Base-by-base conservation (phyloP, 2,113 vertebrate genomes). In the Thymallus thymallus region DNA sequence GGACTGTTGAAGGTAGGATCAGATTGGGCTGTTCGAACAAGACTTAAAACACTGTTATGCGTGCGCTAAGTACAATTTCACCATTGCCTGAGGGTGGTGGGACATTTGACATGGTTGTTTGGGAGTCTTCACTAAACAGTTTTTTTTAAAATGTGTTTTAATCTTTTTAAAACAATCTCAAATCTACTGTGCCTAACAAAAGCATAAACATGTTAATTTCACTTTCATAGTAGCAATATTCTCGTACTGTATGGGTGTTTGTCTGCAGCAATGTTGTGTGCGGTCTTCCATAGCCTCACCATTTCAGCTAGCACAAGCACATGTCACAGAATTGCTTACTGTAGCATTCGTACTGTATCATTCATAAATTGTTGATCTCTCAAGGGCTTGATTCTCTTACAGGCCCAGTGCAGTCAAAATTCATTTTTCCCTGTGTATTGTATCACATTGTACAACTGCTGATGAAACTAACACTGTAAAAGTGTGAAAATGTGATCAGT, bases 1-100 rank as follows among this genome's bases (percentile, higher is more conserved):
- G 80, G 77, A 76, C 61, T 13, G 73, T 82, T 84, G 20, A 41
- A 58, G 73, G 65, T 32, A 23, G 70, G 80, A 79, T 60, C 20
- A 23, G 16, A 22, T 10, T 9, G 56, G 56, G 51, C 72, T 72
- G 75, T 69, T 85, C 76, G 76, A 81, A 83, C 76, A 85, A 83
- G 80, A 87, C 84, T 76, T 81, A 80, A 87, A 85, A 76, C 73
- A 58, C 77, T 55, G 67, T 84, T 80, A 74, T 69, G 76, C 71
- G 51, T 79, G 75, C 71, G 78, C 73, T 22, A 83, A 76, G 84
- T 69, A 72, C 71, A 76, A 74, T 84, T 80, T 69, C 56, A 60
- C 77, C 74, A 65, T 22, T 82, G 75, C 48, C 48, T 51, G 75
- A 56, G 29, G 7, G 9, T 35, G 66, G 29, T 29, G 26, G 58